Conservation (phyloP, 2,888 invertebrate genomes). For the Atherix ibis region DNA sequence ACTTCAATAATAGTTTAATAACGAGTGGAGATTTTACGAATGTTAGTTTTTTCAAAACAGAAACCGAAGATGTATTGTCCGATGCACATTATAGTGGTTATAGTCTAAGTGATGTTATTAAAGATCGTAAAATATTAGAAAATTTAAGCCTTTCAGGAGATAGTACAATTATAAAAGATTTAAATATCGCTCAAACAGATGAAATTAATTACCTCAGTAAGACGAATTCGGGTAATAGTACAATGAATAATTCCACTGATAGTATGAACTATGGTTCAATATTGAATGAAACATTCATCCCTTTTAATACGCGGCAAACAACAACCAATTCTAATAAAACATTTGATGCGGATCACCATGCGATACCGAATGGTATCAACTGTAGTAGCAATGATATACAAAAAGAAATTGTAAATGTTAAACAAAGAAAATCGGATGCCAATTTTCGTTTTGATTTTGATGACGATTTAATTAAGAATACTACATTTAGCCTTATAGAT, state of each 20-base stretch:
- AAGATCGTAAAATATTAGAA: slow-evolving; percentile 27
- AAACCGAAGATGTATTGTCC: slow-evolving; percentile 10
- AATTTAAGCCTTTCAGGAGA: slow-evolving; percentile 27
- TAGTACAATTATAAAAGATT: slow-evolving; percentile 27
- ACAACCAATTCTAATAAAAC: not conserved
- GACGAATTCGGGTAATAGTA: slow-evolving; percentile 27
- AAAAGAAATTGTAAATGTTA: not conserved
- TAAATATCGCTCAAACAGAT: slow-evolving; percentile 29
- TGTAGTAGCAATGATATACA: not conserved
- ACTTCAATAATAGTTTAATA: slow-evolving; percentile 29
- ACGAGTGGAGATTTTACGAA: slow-evolving; percentile 29
- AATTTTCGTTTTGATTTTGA: not conserved
- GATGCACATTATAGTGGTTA: slow-evolving; percentile 20
- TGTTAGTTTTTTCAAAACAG: slow-evolving; percentile 10
- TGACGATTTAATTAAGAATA: slow-evolving; percentile 24
- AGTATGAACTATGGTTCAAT: slow-evolving; percentile 18
- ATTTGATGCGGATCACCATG: not conserved
- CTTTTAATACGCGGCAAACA: too few species aligned
- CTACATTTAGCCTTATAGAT: slow-evolving; percentile 25
- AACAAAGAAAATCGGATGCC: not conserved
- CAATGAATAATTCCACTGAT: slow-evolving; percentile 30
- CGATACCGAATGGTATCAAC: not conserved
- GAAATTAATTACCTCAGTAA: slow-evolving; percentile 25
- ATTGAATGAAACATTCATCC: slow-evolving; percentile 12
- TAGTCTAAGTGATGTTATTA: slow-evolving; percentile 26